Percentiles rank a stretch among this genome's conserved stretches.
phyloP scores from a whole-genome alignment of 2,888 invertebrate genomes.

The Elysia crispata region DNA sequence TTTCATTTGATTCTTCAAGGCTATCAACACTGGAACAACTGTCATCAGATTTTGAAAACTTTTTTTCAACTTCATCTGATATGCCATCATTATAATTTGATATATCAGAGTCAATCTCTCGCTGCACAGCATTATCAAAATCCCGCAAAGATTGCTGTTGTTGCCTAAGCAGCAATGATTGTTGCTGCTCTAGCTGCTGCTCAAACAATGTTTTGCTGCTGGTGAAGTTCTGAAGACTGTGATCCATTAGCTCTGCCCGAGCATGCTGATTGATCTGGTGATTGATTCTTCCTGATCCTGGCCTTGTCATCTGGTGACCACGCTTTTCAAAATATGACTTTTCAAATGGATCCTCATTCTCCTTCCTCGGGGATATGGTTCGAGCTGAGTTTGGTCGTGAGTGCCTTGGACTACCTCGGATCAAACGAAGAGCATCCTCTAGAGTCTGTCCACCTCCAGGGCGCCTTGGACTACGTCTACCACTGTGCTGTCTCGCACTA shows the following conservation, averaged over 20 bases:
- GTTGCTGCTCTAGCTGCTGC: constrained; percentile 71
- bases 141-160: constrained; percentile 68
- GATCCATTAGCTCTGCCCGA: constrained; percentile 60
- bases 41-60: constrained; percentile 45
- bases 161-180: constrained; percentile 66
- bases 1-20: constrained; percentile 58
- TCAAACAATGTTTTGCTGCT: constrained; percentile 73
- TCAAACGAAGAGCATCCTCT: constrained; percentile 68
- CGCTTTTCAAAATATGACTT: constrained; percentile 57
- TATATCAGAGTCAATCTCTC: constrained; percentile 65
- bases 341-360: constrained; percentile 61
- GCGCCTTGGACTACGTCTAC: constrained; percentile 49
- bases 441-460: constrained; percentile 51
- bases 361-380: constrained; percentile 45
- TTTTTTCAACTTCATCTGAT: constrained; percentile 41
- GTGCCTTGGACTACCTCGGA: constrained; percentile 58
- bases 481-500: constrained; percentile 48
- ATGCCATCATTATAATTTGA: constrained; percentile 48
- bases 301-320: constrained; percentile 41
- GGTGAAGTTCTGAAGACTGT: constrained; percentile 68
- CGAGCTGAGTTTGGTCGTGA: constrained; percentile 48
- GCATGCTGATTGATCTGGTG: constrained; percentile 26
- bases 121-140: constrained; percentile 68
- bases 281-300: constrained; percentile 46
- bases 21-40: constrained; percentile 70